Base-by-base conservation (phyloP, 2,113 vertebrate species). In the Alaudala cheleensis region DNA sequence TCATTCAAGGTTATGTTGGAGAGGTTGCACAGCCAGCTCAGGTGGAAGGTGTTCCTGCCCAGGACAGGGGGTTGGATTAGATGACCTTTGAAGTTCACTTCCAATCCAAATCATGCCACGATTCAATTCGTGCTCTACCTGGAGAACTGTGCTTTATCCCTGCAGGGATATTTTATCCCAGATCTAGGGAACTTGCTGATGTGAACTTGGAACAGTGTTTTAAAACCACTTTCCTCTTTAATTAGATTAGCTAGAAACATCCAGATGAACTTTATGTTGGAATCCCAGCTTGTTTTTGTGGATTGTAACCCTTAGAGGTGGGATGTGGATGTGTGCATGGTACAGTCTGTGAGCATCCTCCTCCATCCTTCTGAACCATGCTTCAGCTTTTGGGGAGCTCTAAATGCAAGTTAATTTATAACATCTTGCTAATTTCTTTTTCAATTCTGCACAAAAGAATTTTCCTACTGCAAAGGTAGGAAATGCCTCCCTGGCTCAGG, bases 351-450 rank as follows among this genome's bases (percentile, higher is more conserved):
- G 34, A 49, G 16, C 37, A 39, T 71, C n/a, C 17, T 67, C 28
- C 28, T 60, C 54, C 2, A 0, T 39, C 26, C 2, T 2, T 31
- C 8, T 31, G 39, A 65, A 19, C 15, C 18, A 13, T 0, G 2
- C 19, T 45, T 78, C 49, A 44, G 22, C 39, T 49, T 79, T 57
- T 37, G 50, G 62, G 40, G 5, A 51, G 20, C 16, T 51, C 42
- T 11, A 28, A 81, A 33, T 58, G 14, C 33, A 31, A 39, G 21
- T 47, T 50, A 9, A 47, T 72, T 44, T 54, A 28, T 90, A 62
- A 23, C 3, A 26, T 50, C 9, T 11, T 28, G 31, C 25, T 64
- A 42, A 28, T 24, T 49, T 60, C 3, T 22, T 19, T 61, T 10
- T 15, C 2, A 56, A 1, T 56, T 78, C 33, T 81, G 14, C 11